Conservation (phyloP, 2,888 invertebrate species). For the Spodoptera exigua region DNA sequence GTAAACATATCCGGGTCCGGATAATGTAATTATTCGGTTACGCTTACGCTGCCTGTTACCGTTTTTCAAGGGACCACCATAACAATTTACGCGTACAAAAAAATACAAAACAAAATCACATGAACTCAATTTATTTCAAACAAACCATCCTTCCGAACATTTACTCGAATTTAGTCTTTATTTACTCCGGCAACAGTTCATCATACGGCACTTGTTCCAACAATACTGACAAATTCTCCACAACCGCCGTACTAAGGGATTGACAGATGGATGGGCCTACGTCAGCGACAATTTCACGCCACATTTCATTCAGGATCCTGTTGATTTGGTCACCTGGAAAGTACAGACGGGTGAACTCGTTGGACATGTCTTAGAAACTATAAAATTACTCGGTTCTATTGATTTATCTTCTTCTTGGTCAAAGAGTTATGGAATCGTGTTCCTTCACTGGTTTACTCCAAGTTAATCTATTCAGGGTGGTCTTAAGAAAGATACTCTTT, state of each 20-base stretch:
- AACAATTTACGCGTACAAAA: background rate
- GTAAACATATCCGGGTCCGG: too few relatives aligned
- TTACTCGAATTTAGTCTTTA: background rate
- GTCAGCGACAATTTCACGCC: constrained; percentile 75
- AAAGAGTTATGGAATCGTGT: too few relatives aligned
- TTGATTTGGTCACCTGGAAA: constrained; percentile 78
- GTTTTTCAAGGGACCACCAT: background rate
- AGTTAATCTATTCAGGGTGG: too few relatives aligned
- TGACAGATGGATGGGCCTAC: constrained; percentile 76
- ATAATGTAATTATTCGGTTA: too few relatives aligned
- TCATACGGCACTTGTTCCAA: constrained; percentile 77
- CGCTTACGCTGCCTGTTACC: too few relatives aligned
- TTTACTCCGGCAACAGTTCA: constrained; percentile 71
- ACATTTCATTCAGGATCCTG: constrained; percentile 76
- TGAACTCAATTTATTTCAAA: constrained; percentile 14
- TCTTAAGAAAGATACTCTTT: too few relatives aligned
- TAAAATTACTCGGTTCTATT: too few relatives aligned
- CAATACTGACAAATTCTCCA: constrained; percentile 71
- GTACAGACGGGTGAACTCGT: background rate
- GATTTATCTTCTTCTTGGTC: background rate
- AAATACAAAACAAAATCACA: background rate
- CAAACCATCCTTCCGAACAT: background rate
- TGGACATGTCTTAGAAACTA: background rate
- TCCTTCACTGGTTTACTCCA: too few relatives aligned
- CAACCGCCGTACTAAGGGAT: constrained; percentile 70